Conservation (phyloP, 2,888 invertebrate genomes). For the Coleophora flavipennella region DNA sequence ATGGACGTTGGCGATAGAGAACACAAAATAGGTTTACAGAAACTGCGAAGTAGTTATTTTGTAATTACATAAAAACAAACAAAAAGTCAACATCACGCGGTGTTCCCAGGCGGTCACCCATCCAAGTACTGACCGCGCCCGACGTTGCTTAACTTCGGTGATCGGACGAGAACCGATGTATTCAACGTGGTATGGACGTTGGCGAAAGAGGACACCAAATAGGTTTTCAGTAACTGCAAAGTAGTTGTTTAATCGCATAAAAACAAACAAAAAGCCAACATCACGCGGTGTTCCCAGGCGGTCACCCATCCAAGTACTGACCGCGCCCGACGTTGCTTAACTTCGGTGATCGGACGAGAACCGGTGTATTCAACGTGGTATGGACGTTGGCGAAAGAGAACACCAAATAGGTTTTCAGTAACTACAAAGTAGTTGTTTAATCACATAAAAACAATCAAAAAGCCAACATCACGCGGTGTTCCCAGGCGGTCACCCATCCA, state of each 20-base stretch:
- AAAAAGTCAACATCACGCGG: neutral
- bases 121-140: neutral
- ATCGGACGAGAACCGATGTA: neutral
- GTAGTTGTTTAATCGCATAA: no score
- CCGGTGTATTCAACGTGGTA: neutral
- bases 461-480: slow-evolving; percentile 55
- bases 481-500: slow-evolving; percentile 66
- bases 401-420: no score
- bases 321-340: neutral
- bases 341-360: neutral
- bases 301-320: neutral
- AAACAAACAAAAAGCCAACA: slow-evolving; percentile 6
- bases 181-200: neutral
- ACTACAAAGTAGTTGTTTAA: no score
- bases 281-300: neutral
- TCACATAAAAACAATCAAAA: no score
- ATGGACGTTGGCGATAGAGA: neutral
- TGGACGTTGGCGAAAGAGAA: neutral
- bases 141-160: neutral
- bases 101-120: neutral
- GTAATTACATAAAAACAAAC: slow-evolving; percentile 17
- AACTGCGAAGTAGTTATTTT: no score
- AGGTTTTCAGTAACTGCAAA: no score
- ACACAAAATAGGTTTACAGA: slow-evolving; percentile 61
- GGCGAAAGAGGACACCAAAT: no score